phyloP scores from a whole-genome alignment of 2,113 vertebrate genomes.

The Turnix velox region DNA sequence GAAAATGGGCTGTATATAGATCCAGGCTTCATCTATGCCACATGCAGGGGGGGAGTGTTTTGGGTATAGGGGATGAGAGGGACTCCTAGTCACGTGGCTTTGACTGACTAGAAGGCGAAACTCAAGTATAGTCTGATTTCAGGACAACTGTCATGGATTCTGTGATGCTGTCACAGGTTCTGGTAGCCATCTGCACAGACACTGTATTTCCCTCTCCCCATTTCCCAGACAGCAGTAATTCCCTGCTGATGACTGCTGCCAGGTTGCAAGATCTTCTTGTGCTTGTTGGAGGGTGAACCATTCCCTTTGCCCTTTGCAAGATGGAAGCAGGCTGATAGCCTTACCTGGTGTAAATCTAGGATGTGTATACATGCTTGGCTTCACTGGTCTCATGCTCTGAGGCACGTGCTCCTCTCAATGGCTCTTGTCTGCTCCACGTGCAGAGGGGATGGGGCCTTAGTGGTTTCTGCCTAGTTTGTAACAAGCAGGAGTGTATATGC shows the following conservation, averaged over 20 bases:
- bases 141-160: neutral
- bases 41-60: neutral
- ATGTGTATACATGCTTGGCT: neutral
- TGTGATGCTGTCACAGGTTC: neutral
- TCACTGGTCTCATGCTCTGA: neutral
- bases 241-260: neutral
- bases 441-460: neutral
- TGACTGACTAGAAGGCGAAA: neutral
- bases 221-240: neutral
- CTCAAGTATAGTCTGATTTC: neutral
- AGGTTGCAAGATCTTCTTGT: neutral
- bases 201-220: neutral
- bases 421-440: neutral
- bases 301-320: neutral
- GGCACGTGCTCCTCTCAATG: neutral
- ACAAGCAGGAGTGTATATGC: neutral
- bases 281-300: neutral
- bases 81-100: neutral
- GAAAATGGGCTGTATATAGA: neutral
- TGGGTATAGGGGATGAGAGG: neutral
- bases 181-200: neutral
- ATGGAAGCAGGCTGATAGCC: neutral
- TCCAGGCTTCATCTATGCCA: neutral
- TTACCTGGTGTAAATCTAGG: neutral
- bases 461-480: neutral